Evolutionary conservation across 2,797 vertebrate species (phyloP).

Genomic region (Pseudomugil tenellus): DNA sequence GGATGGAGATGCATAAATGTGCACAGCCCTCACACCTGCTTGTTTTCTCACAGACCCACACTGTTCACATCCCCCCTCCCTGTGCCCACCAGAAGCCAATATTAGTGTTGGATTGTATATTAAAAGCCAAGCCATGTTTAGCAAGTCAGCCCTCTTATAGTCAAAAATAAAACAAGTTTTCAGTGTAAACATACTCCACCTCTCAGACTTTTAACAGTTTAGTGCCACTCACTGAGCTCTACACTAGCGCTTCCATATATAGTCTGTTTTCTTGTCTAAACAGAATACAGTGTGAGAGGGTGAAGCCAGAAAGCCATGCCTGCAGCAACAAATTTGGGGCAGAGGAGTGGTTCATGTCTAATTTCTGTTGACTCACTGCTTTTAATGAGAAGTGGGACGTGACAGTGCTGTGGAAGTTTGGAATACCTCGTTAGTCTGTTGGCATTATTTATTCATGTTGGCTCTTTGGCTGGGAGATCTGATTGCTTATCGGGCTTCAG

Average conservation of each 20-base stretch:
- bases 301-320: conserved; percentile 42
- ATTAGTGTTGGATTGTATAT: conserved; percentile 66
- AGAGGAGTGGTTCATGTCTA: conserved; percentile 53
- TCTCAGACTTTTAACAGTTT: conserved; percentile 46
- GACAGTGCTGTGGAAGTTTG: conserved; percentile 30
- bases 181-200: conserved; percentile 61
- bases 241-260: conserved; percentile 75
- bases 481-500: conserved; percentile 16
- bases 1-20: conserved; percentile 22
- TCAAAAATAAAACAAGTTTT: conserved; percentile 55
- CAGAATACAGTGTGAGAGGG: conserved; percentile 39
- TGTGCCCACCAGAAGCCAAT: conserved; percentile 52
- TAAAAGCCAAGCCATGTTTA: conserved; percentile 54
- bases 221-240: conserved; percentile 36
- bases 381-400: conserved; percentile 51
- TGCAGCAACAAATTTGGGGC: conserved; percentile 54
- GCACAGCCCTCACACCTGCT: conserved; percentile 33
- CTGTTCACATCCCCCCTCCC: conserved; percentile 8
- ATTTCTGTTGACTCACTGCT: conserved; percentile 62
- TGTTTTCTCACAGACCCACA: conserved; percentile 30
- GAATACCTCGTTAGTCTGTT: conserved; percentile 12
- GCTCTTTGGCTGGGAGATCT: conserved; percentile 17
- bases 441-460: conserved; percentile 22
- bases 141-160: conserved; percentile 66
- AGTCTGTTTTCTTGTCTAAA: conserved; percentile 53